These are phyloP conservation scores for Microcebus tavaratra DNA, from an alignment of 2,113 vertebrate genomes.

Conservation along the genomic window DNA sequence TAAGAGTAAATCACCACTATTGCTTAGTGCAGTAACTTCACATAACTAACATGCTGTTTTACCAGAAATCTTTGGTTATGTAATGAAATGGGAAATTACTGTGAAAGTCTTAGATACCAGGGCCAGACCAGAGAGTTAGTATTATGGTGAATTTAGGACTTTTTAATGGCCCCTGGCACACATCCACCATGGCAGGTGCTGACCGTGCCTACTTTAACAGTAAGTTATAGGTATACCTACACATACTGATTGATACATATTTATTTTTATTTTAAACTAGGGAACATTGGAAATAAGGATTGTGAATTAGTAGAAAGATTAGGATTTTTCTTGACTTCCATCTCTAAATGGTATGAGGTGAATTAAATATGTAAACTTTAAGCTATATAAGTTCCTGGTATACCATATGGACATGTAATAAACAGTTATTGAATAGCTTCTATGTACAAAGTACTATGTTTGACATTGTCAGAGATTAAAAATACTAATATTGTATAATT, in stretches of 20 bases:
- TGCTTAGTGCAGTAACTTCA: neutral
- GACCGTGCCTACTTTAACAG: neutral
- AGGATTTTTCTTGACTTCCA: neutral
- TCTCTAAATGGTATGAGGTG: neutral
- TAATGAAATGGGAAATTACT: neutral
- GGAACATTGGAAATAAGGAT: neutral
- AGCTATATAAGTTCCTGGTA: neutral
- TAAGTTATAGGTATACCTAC: neutral
- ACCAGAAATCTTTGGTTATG: constrained; percentile 2
- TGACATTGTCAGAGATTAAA: neutral
- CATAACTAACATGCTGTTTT: neutral
- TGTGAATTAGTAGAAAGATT: neutral
- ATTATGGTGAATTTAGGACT: neutral
- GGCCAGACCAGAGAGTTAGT: neutral
- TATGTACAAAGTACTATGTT: neutral
- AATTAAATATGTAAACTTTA: neutral
- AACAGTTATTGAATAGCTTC: neutral
- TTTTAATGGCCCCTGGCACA: neutral
- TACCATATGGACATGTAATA: neutral
- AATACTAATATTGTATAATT: neutral
- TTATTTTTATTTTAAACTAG: neutral
- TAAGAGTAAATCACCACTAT: neutral
- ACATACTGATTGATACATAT: neutral
- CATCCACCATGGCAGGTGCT: neutral
- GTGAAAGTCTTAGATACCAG: neutral